These are phyloP conservation scores for Castor canadensis DNA, from an alignment of 2,113 vertebrate species.

Conservation along the genomic window DNA sequence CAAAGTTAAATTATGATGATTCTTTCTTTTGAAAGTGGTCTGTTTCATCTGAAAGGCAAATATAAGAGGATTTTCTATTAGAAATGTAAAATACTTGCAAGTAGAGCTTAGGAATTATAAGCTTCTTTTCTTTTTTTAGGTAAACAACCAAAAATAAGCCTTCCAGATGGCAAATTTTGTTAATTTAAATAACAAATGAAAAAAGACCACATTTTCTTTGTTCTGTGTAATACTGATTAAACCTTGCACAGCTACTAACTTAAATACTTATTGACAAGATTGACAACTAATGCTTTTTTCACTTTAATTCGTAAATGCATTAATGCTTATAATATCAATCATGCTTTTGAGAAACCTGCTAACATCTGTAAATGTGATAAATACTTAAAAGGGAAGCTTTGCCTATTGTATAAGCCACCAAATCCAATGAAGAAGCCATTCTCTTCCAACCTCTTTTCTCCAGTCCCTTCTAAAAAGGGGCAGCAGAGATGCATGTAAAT, in stretches of 20 bases:
- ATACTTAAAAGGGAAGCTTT: constrained; percentile 34
- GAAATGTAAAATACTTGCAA: constrained; percentile 55
- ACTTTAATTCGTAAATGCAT: constrained; percentile 29
- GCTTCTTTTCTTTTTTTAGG: constrained; percentile 57
- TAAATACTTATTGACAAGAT: constrained; percentile 8
- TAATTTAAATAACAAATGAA: constrained; percentile 60
- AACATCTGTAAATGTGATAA: constrained; percentile 28
- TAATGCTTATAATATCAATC: constrained; percentile 14
- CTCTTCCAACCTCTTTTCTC: background rate
- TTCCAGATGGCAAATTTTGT: constrained; percentile 59
- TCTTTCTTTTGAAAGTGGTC: constrained; percentile 50
- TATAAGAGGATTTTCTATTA: constrained; percentile 52
- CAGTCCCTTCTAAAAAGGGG: background rate
- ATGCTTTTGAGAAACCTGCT: constrained; percentile 33
- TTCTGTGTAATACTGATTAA: background rate
- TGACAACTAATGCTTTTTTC: constrained; percentile 18
- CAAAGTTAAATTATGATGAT: constrained; percentile 17
- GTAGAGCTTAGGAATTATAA: constrained; percentile 54
- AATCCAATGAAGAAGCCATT: background rate
- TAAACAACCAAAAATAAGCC: constrained; percentile 46
- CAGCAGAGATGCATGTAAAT: background rate
- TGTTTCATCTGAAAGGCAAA: constrained; percentile 58
- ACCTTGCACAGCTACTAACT: background rate
- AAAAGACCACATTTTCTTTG: constrained; percentile 27
- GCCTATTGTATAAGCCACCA: background rate